Evolutionary conservation across 64 coral and sea anemone genomes (phyloP), one percentile per base, ranked within the genome.

Genomic region (Montipora capricornis): DNA sequence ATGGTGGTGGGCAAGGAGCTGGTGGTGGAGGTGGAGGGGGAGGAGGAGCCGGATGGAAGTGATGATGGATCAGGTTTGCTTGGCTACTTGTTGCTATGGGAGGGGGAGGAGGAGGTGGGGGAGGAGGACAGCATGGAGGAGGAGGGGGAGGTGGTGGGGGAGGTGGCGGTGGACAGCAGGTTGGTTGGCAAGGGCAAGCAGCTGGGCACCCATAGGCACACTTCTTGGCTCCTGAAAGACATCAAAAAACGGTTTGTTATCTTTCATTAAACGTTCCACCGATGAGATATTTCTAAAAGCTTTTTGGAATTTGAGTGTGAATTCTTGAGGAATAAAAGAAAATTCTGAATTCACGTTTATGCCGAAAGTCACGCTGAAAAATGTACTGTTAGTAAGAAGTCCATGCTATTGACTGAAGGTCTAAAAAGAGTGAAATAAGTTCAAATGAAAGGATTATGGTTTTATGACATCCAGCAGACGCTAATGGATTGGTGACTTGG

Each of bases 11-110:
- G 55, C 92, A 94, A 15, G 95, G 95, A 74, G 95, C 95, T 76
- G 95, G 95, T 73, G 95, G 95, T 20, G 81, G 95, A 14, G 95
- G 95, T 0, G 91, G 95, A 79, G 95, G 95, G 48, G 95, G 91
- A 11, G 91, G 91, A 64, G 95, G 95, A 9, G 73, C 91, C n/a
- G 95, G 95, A 51, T 96, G 95, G 53, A 96, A 22, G 53, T 82
- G 60, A 66, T 96, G 95, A 11, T 53, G 71, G 20, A 64, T 14
- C 15, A 96, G 87, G 12, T 50, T 29, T 22, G 78, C 64, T 5
- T 90, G 48, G 77, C 59, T 74, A 51, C 83, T 60, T 26, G 55
- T 44, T 22, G 17, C 17, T 3, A 91, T 81, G 87, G 95, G 95
- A 73, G 95, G 91, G 20, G 91, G 91, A 51, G 95, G 95, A 7